Evolutionary conservation across 2,113 vertebrate genomes (phyloP).

Genomic region (Oxygymnocypris stewartii): DNA sequence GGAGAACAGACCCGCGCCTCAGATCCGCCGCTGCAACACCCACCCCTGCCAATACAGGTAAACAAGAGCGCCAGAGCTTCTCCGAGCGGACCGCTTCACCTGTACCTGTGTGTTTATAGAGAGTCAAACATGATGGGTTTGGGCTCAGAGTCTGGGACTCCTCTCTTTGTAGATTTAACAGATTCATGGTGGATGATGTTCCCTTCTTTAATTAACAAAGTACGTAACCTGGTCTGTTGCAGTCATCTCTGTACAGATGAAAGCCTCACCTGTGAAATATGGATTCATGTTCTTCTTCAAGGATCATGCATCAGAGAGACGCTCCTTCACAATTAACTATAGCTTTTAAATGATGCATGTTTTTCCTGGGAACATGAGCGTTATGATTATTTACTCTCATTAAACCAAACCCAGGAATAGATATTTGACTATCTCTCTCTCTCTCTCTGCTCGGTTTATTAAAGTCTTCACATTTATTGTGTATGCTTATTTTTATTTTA

Average conservation of each 20-base stretch:
- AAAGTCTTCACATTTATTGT: neutral
- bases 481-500: neutral
- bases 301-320: neutral
- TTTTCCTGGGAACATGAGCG: slow-evolving; percentile 2
- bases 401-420: neutral
- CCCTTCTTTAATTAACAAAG: slow-evolving; percentile 32
- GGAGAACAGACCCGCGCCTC: slow-evolving; percentile 82
- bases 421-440: neutral
- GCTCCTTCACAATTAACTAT: neutral
- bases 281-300: neutral
- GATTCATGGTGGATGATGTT: neutral
- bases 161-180: neutral
- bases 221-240: slow-evolving; percentile 7
- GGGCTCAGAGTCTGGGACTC: slow-evolving; percentile 35
- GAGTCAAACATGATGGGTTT: neutral
- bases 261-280: neutral
- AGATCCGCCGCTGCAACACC: slow-evolving; percentile 86
- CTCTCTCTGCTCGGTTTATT: neutral
- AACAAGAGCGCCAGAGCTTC: neutral
- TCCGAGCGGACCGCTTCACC: neutral
- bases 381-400: neutral
- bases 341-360: neutral
- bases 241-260: neutral
- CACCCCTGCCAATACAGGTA: slow-evolving; percentile 93
- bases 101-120: neutral